These are phyloP conservation scores for Drosophila paucipuncta DNA, from an alignment of 2,888 invertebrate species.

Conservation along the genomic window DNA sequence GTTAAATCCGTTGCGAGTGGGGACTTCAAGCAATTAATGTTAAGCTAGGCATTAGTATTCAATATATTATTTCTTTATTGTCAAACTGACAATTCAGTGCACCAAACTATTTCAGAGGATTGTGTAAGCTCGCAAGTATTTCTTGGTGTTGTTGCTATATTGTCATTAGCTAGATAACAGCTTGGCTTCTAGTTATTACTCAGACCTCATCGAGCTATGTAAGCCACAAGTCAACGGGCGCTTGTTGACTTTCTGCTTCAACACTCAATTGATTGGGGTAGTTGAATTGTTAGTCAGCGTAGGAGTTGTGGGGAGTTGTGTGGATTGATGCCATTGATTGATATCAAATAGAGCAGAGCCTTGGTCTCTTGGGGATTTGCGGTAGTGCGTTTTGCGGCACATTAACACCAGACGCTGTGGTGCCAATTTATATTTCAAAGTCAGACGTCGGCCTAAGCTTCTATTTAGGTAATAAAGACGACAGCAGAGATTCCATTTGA, in stretches of 20 bases:
- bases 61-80: conserved; percentile 27
- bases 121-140: conserved; percentile 24
- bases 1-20: conserved; percentile 26
- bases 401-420: conserved; percentile 46
- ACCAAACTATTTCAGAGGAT: conserved; percentile 18
- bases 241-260: conserved; percentile 60
- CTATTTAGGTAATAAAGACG: conserved; percentile 45
- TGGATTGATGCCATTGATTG: conserved; percentile 66
- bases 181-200: conserved; percentile 42
- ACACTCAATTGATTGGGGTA: conserved; percentile 65
- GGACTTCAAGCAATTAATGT: conserved; percentile 47
- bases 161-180: conserved; percentile 43
- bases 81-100: not conserved
- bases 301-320: conserved; percentile 11
- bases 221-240: conserved; percentile 34
- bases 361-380: conserved; percentile 57
- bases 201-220: conserved; percentile 19
- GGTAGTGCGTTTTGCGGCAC: conserved; percentile 37
- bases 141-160: conserved; percentile 12
- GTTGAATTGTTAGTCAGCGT: conserved; percentile 29
- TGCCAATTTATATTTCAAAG: conserved; percentile 61
- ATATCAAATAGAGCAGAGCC: conserved; percentile 54
- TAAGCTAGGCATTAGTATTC: conserved; percentile 23
- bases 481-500: conserved; percentile 56
- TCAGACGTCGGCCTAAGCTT: conserved; percentile 27